Evolutionary conservation across 2,888 invertebrate species (phyloP), one percentile per base, ranked within the genome.

Genomic region (Agrenia bidenticulata): DNA sequence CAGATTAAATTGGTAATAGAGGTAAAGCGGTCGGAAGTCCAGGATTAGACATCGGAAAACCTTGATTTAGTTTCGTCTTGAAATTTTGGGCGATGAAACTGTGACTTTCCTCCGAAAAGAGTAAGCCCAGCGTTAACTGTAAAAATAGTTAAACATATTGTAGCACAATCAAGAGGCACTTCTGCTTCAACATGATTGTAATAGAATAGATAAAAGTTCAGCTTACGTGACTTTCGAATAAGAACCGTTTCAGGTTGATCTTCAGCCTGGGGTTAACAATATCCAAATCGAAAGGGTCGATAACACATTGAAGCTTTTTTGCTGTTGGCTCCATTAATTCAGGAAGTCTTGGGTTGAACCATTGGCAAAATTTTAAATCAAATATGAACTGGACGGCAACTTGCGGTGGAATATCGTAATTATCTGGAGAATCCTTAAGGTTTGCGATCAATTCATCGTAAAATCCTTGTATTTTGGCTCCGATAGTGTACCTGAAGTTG

Each of bases 41-140:
- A 19, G 67, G 32, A 61, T 66, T 71, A 1, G 67, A 64, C 13
- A 62, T 32, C 9, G 74, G 72, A 32, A 72, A 74, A 19, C 65
- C 60, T 64, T 73, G 69, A 50, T 72, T 76, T 56, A 69, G 69
- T 57, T 76, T 76, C 0, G 76, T 76, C 61, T 76, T 76, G 51
- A 76, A 76, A 57, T 74, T 74, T 49, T 75, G 75, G 26, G 75
- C 75, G n/a, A 75, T 72, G 50, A 76, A 76, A 21, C 72, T 72
- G 53, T 76, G 76, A 67, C 70, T 73, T 65, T 76, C 76, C 55
- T 76, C 76, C 1, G 76, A 74, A 61, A 73, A 73, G 9, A 76
- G 41, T 1, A 76, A 64, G 1, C 76, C 76, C 21, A 76, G 55
- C 0, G 75, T 74, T 9, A 74, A 53, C 75, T 76, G 60, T 19